Evolutionary conservation across 2,113 vertebrate genomes (phyloP).

Genomic region (Gambusia holbrooki): DNA sequence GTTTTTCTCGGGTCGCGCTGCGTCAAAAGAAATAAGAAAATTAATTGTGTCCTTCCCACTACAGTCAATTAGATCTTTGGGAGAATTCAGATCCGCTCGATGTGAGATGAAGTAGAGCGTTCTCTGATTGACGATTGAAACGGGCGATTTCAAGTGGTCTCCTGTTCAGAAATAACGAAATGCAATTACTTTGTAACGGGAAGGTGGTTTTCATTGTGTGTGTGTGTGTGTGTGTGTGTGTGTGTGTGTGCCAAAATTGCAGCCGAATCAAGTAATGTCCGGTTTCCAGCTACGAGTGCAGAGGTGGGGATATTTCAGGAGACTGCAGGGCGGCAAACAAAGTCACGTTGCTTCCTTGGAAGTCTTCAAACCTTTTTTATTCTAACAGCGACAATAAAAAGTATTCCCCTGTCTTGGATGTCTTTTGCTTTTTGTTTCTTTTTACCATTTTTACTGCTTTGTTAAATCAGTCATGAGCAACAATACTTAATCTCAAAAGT

Average conservation of each 20-base stretch:
- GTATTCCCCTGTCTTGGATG: too few relatives aligned
- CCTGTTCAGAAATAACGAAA: constrained; percentile 16
- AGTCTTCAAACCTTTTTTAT: constrained; percentile 12
- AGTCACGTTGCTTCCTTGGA: background rate
- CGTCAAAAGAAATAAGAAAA: too few relatives aligned
- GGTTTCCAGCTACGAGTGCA: background rate
- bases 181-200: background rate
- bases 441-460: too few relatives aligned
- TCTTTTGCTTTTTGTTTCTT: too few relatives aligned
- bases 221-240: too few relatives aligned
- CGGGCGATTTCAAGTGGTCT: constrained; percentile 16
- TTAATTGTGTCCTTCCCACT: constrained; percentile 37
- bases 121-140: constrained; percentile 8
- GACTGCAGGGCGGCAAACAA: constrained; percentile 1
- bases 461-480: too few relatives aligned
- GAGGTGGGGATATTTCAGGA: background rate
- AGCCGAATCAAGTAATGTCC: constrained; percentile 3
- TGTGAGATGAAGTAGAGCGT: constrained; percentile 9
- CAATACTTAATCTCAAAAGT: too few relatives aligned
- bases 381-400: background rate
- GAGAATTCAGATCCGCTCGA: constrained; percentile 47
- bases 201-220: background rate
- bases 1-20: constrained; percentile 23
- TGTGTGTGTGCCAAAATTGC: constrained; percentile 47
- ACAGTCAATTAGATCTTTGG: constrained; percentile 44